A percentile compares a stretch with the other conserved stretches of the same genome.
phyloP scores from a whole-genome alignment of 2,113 vertebrate species.

The Colistium nudipinnis region DNA sequence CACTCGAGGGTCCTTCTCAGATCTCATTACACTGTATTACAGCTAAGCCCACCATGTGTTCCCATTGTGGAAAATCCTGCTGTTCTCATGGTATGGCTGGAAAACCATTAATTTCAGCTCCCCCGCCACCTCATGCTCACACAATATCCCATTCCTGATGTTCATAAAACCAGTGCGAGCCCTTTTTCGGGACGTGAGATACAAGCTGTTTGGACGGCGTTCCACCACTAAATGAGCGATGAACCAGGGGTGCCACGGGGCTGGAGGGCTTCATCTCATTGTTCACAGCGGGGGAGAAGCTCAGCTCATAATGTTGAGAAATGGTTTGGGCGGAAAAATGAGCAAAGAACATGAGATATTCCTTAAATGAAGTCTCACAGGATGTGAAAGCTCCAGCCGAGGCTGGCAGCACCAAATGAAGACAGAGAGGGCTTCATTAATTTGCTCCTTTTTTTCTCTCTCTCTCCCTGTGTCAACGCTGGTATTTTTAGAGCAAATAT shows the following conservation, averaged over 20 bases:
- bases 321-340: conserved; percentile 3
- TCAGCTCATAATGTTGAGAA: conserved; percentile 42
- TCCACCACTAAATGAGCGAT: conserved; percentile 20
- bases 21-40: conserved; percentile 66
- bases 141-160: conserved; percentile 33
- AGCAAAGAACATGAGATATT: conserved; percentile 24
- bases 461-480: conserved; percentile 57
- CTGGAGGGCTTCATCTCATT: conserved; percentile 38
- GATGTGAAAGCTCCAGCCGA: conserved; percentile 37
- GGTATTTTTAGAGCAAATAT: conserved; percentile 73
- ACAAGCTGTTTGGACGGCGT: conserved; percentile 30
- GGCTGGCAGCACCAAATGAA: conserved; percentile 47
- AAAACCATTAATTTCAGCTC: conserved; percentile 58
- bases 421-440: conserved; percentile 68
- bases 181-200: conserved; percentile 29
- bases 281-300: conserved; percentile 48
- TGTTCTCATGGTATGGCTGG: conserved; percentile 39
- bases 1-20: conserved; percentile 57
- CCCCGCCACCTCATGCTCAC: conserved; percentile 6
- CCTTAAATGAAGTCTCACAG: conserved; percentile 59
- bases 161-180: conserved; percentile 36
- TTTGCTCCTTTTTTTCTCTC: conserved; percentile 56
- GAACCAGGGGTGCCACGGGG: neutral
- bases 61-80: conserved; percentile 58
- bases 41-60: conserved; percentile 58